These are phyloP conservation scores for Epizoanthus rinbou DNA, from an alignment of 92 coral and sea anemone genomes.

Conservation along the genomic window DNA sequence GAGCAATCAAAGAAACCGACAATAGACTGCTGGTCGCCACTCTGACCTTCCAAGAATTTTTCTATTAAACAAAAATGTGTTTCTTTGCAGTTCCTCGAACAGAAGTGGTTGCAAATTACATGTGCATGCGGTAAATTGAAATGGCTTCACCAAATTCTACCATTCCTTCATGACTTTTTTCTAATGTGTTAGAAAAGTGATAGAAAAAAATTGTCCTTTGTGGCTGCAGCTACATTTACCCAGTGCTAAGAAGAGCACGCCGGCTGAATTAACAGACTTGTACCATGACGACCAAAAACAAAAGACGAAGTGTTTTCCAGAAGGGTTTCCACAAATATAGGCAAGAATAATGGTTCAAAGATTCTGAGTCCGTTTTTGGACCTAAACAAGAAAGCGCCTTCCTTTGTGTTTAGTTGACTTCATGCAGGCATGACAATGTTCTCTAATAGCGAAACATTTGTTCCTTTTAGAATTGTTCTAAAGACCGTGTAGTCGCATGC, in stretches of 20 bases:
- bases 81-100: conserved; percentile 49
- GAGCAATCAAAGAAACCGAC: conserved; percentile 96
- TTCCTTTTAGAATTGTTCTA: not conserved
- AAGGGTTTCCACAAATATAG: conserved; percentile 41
- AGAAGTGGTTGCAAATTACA: conserved; percentile 58
- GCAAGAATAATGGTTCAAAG: conserved; percentile 11
- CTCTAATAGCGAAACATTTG: conserved; percentile 10
- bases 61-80: conserved; percentile 81
- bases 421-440: conserved; percentile 26
- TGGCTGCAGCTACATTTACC: not conserved
- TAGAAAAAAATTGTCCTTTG: not conserved
- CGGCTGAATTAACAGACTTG: conserved; percentile 33
- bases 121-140: conserved; percentile 15
- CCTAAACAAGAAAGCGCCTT: conserved; percentile 31
- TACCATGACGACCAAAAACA: conserved; percentile 43
- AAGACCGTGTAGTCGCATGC: not conserved
- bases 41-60: conserved; percentile 98
- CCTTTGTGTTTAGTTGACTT: conserved; percentile 33
- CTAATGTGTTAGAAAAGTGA: not conserved
- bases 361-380: conserved; percentile 32
- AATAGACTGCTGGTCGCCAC: conserved; percentile 96
- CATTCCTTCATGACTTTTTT: not conserved
- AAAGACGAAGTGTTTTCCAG: conserved; percentile 34
- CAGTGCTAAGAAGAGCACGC: conserved; percentile 16
- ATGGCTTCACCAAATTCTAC: conserved; percentile 41